Conservation (phyloP, 2,888 invertebrate genomes). For the Neoascia interrupta region DNA sequence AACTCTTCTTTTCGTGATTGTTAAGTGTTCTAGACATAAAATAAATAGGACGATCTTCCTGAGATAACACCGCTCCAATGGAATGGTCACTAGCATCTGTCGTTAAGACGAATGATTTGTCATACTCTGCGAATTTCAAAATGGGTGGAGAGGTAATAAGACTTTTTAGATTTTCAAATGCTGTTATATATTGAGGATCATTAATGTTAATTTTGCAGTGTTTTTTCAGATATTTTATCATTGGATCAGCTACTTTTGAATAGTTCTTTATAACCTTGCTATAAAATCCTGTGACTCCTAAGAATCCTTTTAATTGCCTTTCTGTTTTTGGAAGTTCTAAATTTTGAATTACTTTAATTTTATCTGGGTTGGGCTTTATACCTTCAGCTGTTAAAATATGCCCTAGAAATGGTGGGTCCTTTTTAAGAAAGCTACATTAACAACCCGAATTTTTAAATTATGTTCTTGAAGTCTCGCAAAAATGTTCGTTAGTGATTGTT, state of each 20-base stretch:
- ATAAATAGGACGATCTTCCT: conserved; percentile 62
- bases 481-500: too few relatives aligned
- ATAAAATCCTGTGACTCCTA: conserved; percentile 6
- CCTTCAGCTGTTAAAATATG: too few relatives aligned
- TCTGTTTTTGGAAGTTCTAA: conserved; percentile 7
- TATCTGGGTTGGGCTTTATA: too few relatives aligned
- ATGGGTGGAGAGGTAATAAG: not conserved
- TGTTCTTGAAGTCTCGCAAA: too few relatives aligned
- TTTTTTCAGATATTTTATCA: conserved; percentile 1
- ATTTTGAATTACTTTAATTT: too few relatives aligned
- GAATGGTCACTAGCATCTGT: conserved; percentile 67
- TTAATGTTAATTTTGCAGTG: conserved; percentile 5
- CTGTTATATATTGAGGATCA: conserved; percentile 8
- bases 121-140: conserved; percentile 8
- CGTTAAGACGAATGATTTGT: conserved; percentile 32
- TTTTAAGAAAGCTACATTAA: too few relatives aligned
- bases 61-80: conserved; percentile 64
- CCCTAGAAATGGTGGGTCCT: too few relatives aligned
- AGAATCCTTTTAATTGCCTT: conserved; percentile 5
- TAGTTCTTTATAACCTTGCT: conserved; percentile 12
- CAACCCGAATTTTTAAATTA: too few relatives aligned
- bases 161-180: conserved; percentile 14
- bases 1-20: conserved; percentile 6
- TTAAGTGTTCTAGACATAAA: conserved; percentile 41
- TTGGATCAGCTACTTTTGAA: conserved; percentile 9